phyloP scores from a whole-genome alignment of 1,140 invertebrate species.

The Drosophila nannoptera region DNA sequence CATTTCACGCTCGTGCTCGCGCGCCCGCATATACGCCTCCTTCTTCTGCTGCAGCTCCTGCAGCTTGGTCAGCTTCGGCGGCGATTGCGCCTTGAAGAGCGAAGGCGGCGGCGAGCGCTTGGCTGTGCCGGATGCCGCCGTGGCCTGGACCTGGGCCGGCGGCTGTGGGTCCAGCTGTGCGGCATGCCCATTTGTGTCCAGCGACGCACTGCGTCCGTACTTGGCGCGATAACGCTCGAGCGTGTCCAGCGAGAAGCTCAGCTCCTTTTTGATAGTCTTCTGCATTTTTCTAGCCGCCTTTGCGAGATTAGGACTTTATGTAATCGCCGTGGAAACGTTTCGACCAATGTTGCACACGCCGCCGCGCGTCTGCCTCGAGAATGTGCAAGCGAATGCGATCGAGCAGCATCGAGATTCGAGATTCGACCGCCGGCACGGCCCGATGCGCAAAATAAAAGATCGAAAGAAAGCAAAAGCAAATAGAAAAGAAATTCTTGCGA shows the following conservation, averaged over 20 bases:
- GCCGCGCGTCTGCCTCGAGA: conserved; percentile 59
- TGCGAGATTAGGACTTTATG: conserved; percentile 33
- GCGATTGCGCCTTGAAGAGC: conserved; percentile 47
- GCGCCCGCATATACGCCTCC: conserved; percentile 59
- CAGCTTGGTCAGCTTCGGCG: conserved; percentile 62
- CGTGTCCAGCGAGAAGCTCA: conserved; percentile 69
- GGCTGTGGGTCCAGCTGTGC: conserved; percentile 16
- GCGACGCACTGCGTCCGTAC: conserved; percentile 63
- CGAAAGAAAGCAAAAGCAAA: neutral
- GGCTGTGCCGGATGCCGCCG: neutral
- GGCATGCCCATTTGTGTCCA: conserved; percentile 53
- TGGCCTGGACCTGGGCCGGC: conserved; percentile 1
- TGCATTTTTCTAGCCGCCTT: conserved; percentile 39
- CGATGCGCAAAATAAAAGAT: no score
- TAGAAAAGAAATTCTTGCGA: conserved; percentile 34
- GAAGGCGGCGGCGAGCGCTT: conserved; percentile 27
- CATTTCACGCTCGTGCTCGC: conserved; percentile 62
- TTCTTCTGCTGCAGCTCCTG: conserved; percentile 67
- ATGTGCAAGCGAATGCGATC: conserved; percentile 69
- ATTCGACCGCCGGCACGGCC: no score
- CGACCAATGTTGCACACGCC: conserved; percentile 39
- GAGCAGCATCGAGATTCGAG: conserved; percentile 35
- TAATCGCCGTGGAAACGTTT: conserved; percentile 63
- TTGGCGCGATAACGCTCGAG: conserved; percentile 66
- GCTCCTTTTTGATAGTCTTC: conserved; percentile 66